Evolutionary conservation across 1,140 invertebrate species (phyloP).

Genomic region (Pollicipes pollicipes): DNA sequence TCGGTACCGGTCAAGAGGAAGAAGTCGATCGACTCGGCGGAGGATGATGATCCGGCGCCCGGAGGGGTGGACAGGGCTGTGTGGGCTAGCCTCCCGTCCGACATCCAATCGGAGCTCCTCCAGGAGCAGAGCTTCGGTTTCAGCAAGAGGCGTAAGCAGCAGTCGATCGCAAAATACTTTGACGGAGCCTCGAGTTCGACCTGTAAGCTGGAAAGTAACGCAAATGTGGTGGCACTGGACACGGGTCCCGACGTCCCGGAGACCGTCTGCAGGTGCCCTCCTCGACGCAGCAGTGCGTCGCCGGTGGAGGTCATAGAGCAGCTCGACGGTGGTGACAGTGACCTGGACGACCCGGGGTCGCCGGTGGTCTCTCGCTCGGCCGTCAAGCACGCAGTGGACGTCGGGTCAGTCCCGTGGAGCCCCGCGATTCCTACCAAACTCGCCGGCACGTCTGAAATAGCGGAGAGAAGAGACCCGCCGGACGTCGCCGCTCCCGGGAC

Average conservation of each 20-base stretch:
- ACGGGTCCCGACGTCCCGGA: too few species aligned
- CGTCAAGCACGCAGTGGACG: too few species aligned
- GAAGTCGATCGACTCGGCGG: constrained; percentile 2
- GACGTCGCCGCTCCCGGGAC: too few species aligned
- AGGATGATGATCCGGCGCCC: constrained; percentile 21
- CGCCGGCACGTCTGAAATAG: too few species aligned
- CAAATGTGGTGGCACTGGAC: too few species aligned
- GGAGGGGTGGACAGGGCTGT: constrained; percentile 18
- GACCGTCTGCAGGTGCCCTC: too few species aligned
- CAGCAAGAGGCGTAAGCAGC: background rate
- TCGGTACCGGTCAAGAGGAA: constrained; percentile 17
- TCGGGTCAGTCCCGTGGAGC: too few species aligned
- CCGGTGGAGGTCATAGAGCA: background rate
- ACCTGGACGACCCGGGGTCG: background rate
- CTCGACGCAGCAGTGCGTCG: too few species aligned
- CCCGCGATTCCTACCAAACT: too few species aligned
- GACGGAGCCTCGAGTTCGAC: too few species aligned
- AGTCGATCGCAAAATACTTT: background rate
- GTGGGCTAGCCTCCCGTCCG: constrained; percentile 19
- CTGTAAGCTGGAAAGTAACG: too few species aligned
- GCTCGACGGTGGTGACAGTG: background rate
- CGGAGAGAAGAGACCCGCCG: too few species aligned
- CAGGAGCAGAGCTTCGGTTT: background rate
- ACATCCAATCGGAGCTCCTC: constrained; percentile 18
- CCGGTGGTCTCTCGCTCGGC: background rate